Conservation (phyloP, 2,888 invertebrate genomes). For the Homarus gammarus region DNA sequence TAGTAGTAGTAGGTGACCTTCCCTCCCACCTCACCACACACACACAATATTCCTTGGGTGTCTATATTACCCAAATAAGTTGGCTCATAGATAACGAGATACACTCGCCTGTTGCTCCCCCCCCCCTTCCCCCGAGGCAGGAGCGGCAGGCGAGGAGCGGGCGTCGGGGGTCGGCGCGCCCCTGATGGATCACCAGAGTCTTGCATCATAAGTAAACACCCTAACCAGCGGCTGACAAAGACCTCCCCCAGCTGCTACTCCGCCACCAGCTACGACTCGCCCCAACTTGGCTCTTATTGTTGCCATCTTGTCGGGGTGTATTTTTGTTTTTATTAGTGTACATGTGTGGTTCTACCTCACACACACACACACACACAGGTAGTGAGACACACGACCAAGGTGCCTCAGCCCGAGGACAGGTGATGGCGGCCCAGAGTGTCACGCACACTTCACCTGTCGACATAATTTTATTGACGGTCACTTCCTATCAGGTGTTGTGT, state of each 20-base stretch:
- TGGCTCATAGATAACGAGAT: not conserved
- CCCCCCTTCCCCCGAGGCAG: not conserved
- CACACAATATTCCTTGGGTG: too few relatives aligned
- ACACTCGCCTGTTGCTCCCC: not conserved
- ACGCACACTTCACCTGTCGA: not conserved
- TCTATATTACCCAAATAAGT: not conserved
- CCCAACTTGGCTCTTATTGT: not conserved
- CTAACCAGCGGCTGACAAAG: not conserved
- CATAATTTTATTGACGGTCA: not conserved
- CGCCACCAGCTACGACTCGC: not conserved
- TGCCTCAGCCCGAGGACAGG: too few relatives aligned
- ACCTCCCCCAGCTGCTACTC: constrained; percentile 13
- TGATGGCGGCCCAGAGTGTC: not conserved
- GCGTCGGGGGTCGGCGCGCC: not conserved
- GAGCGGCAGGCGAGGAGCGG: not conserved
- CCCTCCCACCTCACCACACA: too few relatives aligned
- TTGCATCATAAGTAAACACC: constrained; percentile 33
- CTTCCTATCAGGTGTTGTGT: not conserved
- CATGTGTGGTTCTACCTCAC: too few relatives aligned
- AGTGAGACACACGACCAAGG: too few relatives aligned
- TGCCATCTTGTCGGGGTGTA: too few relatives aligned
- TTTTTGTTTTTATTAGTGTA: not conserved
- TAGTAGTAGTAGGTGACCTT: too few relatives aligned
- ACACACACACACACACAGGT: too few relatives aligned
- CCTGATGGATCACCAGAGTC: constrained; percentile 17